phyloP scores from a whole-genome alignment of 2,797 vertebrate genomes.

The Molossus alvarezi region DNA sequence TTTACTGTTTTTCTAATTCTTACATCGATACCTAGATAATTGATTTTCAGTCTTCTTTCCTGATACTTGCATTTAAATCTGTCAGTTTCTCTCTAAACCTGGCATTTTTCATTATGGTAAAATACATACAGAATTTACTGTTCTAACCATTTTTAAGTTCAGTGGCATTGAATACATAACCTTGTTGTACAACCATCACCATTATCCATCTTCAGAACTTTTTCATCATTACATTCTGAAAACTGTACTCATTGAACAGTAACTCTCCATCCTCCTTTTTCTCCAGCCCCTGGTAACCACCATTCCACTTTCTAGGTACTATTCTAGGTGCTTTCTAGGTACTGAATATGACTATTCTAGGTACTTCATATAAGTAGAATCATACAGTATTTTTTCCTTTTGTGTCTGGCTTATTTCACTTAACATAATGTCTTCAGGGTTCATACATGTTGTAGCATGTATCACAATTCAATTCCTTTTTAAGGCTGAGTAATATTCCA shows the following conservation, averaged over 20 bases:
- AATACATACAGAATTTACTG: background rate
- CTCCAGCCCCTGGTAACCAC: background rate
- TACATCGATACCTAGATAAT: background rate
- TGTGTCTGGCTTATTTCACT: conserved; percentile 6
- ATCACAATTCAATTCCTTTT: conserved; percentile 34
- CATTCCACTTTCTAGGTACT: background rate
- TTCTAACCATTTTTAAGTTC: conserved; percentile 38
- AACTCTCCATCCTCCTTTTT: background rate
- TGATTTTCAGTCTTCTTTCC: conserved; percentile 60
- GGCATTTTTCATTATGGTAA: background rate
- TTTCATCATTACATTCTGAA: background rate
- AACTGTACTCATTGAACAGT: background rate
- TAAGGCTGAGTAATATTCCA: background rate
- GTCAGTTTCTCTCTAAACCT: background rate
- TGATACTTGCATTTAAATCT: conserved; percentile 35
- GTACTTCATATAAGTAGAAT: background rate
- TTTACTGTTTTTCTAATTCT: background rate
- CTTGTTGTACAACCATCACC: background rate
- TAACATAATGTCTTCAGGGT: background rate
- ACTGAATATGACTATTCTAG: background rate
- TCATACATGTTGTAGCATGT: background rate
- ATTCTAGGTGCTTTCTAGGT: background rate
- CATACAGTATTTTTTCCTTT: background rate
- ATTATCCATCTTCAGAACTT: background rate
- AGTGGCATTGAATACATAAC: background rate